phyloP scores from a whole-genome alignment of 2,888 invertebrate species.

The Zaprionus lineosus region DNA sequence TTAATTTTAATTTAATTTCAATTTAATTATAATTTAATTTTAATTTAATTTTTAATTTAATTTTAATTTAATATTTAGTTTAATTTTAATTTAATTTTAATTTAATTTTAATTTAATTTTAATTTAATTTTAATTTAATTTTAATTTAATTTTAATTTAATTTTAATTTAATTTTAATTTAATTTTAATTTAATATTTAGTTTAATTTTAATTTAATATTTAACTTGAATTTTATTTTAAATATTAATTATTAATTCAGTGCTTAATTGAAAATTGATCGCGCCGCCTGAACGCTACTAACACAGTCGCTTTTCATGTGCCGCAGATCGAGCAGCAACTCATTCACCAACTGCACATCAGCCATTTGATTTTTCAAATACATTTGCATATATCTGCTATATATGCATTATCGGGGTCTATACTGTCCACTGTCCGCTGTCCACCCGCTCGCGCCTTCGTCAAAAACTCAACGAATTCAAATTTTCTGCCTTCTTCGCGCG shows the following conservation, averaged over 20 bases:
- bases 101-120: no score
- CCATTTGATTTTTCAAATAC: constrained; percentile 82
- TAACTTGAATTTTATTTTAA: background rate
- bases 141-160: no score
- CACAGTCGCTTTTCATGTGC: constrained; percentile 81
- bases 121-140: no score
- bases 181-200: background rate
- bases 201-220: background rate
- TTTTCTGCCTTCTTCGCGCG: constrained; percentile 24
- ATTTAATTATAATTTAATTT: no score
- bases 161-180: no score
- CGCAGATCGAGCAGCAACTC: constrained; percentile 81
- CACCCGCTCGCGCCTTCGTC: constrained; percentile 30
- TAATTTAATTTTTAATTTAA: no score
- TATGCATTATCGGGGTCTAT: constrained; percentile 52
- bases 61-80: no score
- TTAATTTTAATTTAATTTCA: no score
- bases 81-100: no score
- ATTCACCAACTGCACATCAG: constrained; percentile 79
- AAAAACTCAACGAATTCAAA: constrained; percentile 40
- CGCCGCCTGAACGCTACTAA: constrained; percentile 80
- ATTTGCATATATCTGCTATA: constrained; percentile 71
- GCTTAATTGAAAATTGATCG: no score
- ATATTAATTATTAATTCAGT: no score
- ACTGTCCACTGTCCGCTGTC: background rate